Evolutionary conservation across 2,888 invertebrate species (phyloP).

Genomic region (Julus scanicus): DNA sequence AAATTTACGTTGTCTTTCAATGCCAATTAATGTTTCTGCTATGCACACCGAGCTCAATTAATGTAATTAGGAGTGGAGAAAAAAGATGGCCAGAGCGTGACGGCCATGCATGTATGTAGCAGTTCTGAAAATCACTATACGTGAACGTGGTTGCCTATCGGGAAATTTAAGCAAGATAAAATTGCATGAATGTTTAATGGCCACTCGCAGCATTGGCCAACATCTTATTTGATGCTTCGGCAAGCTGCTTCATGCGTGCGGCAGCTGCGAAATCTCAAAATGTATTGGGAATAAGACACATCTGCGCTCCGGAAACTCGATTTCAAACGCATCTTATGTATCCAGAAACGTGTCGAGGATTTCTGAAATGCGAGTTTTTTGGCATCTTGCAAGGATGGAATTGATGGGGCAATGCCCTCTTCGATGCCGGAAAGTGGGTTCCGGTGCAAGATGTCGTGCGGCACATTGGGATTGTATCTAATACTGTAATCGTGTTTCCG

Average conservation of each 20-base stretch:
- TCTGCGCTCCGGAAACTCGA: too few species aligned
- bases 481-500: neutral
- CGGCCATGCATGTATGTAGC: neutral
- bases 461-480: too few species aligned
- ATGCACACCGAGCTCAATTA: neutral
- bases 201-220: too few species aligned
- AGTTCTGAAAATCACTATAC: neutral
- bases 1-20: neutral
- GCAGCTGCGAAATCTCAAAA: too few species aligned
- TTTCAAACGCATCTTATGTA: neutral
- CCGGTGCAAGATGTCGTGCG: too few species aligned
- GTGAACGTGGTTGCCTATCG: too few species aligned
- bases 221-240: too few species aligned
- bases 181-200: neutral
- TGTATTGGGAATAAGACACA: too few species aligned
- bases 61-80: neutral
- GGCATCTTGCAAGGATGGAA: neutral
- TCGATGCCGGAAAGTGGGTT: too few species aligned
- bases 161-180: neutral
- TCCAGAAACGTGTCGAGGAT: too few species aligned
- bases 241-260: neutral
- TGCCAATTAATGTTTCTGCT: neutral
- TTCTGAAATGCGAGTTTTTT: too few species aligned
- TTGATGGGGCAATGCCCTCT: neutral
- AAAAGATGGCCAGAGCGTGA: neutral